phyloP scores from a whole-genome alignment of 2,113 vertebrate species.

The Scalopus aquaticus region DNA sequence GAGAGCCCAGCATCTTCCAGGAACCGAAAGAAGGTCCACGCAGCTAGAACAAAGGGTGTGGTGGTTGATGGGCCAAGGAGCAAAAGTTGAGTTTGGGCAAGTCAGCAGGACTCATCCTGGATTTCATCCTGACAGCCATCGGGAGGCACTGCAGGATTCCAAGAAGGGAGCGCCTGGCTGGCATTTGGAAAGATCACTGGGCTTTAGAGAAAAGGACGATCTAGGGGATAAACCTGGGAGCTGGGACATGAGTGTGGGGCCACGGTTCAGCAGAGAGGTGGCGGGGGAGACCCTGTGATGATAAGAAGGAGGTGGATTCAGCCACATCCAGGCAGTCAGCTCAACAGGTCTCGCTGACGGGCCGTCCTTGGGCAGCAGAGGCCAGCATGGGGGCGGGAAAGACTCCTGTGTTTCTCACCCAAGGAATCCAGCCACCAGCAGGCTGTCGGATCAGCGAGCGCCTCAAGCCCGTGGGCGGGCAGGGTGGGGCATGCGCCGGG shows the following conservation, averaged over 20 bases:
- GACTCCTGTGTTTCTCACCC: background rate
- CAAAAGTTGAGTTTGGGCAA: background rate
- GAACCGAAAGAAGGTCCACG: background rate
- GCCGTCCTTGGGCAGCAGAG: too few relatives aligned
- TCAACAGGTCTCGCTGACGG: background rate
- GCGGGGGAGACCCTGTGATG: fast-evolving
- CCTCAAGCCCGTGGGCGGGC: background rate
- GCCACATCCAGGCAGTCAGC: too few relatives aligned
- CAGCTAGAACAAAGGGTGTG: background rate
- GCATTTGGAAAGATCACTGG: background rate
- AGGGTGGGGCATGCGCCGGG: background rate
- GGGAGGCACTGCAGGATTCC: too few relatives aligned
- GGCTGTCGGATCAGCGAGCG: background rate
- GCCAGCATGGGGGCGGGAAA: background rate
- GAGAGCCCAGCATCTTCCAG: background rate
- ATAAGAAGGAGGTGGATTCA: background rate
- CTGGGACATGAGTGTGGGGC: background rate
- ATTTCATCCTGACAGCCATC: background rate
- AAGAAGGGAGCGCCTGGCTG: background rate
- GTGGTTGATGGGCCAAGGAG: background rate
- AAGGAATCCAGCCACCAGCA: background rate
- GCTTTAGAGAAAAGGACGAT: background rate
- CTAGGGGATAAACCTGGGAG: background rate
- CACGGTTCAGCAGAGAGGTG: background rate
- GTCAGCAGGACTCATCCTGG: background rate